Evolutionary conservation across 2,797 vertebrate genomes (phyloP).

Genomic region (Nannoperca obscura): DNA sequence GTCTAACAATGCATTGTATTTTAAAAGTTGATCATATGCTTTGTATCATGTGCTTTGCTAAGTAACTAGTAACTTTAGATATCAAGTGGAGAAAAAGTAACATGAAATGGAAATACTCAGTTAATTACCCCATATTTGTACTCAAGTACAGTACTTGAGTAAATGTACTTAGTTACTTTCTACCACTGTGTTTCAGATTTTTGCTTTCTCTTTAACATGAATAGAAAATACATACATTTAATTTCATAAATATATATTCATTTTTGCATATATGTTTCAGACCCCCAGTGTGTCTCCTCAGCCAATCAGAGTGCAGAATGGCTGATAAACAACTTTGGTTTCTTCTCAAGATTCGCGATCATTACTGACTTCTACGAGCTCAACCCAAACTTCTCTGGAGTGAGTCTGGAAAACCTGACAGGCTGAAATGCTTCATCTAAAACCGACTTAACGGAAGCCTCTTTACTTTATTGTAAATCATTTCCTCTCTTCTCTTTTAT

Average conservation of each 20-base stretch:
- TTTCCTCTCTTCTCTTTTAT: background rate
- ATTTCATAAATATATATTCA: background rate
- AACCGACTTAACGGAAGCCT: background rate
- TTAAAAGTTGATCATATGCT: background rate
- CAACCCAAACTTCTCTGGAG: conserved; percentile 77
- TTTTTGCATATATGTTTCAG: conserved; percentile 54
- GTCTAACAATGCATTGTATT: background rate
- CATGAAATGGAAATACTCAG: background rate
- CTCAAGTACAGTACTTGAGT: background rate
- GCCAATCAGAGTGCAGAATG: conserved; percentile 74
- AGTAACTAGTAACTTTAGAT: background rate
- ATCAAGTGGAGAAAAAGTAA: background rate
- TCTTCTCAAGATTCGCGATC: conserved; percentile 74
- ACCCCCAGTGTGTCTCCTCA: conserved; percentile 66
- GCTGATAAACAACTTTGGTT: conserved; percentile 79
- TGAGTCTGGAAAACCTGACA: conserved; percentile 59
- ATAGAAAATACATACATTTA: background rate
- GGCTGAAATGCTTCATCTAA: background rate
- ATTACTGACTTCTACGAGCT: conserved; percentile 79
- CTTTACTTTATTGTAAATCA: background rate
- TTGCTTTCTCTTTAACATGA: background rate
- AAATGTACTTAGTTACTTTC: background rate
- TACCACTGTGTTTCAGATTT: background rate
- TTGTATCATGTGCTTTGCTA: too few relatives aligned
- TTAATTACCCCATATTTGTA: background rate